Base-by-base conservation (phyloP, 2,113 vertebrate genomes). In the Casuarius casuarius region DNA sequence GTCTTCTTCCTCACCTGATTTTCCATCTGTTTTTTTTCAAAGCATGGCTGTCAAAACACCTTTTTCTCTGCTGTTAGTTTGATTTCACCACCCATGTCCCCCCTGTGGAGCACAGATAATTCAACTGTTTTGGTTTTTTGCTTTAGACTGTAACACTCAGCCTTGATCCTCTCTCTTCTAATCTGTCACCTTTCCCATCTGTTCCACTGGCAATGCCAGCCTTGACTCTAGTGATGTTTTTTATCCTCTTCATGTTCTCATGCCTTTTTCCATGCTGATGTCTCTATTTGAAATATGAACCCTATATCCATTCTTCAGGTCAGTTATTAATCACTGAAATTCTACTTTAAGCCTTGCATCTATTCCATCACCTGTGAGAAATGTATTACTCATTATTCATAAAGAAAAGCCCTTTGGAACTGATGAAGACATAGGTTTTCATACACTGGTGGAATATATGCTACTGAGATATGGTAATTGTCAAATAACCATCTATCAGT, bases 161-260 rank as follows among this genome's bases (percentile, higher is more conserved):
- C 71, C 91, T 89, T 49, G 87, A 84, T 82, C 84, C 46, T 89
- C 65, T 51, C 44, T 66, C 52, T 91, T 96, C 92, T 79, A 48
- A 85, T 91, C 84, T 85, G 77, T 38, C 54, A 89, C 74, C 59
- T 89, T 56, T 54, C 33, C 97, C 95, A 96, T 96, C 92, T 96
- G 92, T 84, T 97, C 54, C 81, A 73, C 1, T 2, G 74, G 63
- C 78, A 76, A 51, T 73, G 84, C 87, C 91, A 97, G 71, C 86
- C 92, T 92, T 92, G 84, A 92, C 89, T 95, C 54, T 48, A 31
- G 56, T 5, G 6, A 23, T 71, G 28, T 5, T 90, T 93, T 91
- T 77, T 28, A 76, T 79, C 87, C 71, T 84, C 28, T 29, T 51
- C 54, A 8, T 91, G 58, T 82, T 94, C 82, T 89, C 70, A 38